phyloP scores from a whole-genome alignment of 2,113 vertebrate species.

The Forbesichthys agassizii region DNA sequence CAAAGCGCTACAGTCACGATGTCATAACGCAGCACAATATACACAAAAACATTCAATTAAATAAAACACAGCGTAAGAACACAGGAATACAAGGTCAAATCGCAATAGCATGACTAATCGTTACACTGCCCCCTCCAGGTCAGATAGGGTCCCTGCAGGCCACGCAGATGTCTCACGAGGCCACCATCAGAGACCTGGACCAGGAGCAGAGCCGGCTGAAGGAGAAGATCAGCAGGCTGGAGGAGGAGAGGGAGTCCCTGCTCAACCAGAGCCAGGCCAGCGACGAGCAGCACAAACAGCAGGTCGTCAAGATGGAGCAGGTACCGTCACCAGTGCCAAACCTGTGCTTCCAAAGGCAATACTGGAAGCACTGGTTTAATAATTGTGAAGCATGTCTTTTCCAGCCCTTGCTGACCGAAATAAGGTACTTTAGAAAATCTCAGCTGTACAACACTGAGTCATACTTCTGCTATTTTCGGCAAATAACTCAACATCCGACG shows the following conservation, averaged over 20 bases:
- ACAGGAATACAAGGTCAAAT: too few species aligned
- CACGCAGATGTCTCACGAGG: slow-evolving; percentile 94
- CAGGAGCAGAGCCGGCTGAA: slow-evolving; percentile 87
- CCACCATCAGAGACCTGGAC: slow-evolving; percentile 92
- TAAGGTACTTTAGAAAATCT: too few species aligned
- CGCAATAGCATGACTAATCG: too few species aligned
- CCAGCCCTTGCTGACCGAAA: too few species aligned
- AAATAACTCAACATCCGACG: too few species aligned
- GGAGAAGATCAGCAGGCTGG: slow-evolving; percentile 86
- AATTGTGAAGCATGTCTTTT: too few species aligned
- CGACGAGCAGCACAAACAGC: slow-evolving; percentile 89
- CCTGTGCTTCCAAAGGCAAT: neutral
- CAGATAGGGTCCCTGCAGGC: slow-evolving; percentile 96
- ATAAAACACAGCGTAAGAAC: too few species aligned
- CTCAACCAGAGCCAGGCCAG: slow-evolving; percentile 87
- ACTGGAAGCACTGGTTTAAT: neutral
- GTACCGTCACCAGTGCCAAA: slow-evolving; percentile 53
- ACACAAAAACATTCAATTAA: too few species aligned
- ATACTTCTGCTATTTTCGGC: too few species aligned
- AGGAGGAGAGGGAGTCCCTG: slow-evolving; percentile 87
- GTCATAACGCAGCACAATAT: too few species aligned
- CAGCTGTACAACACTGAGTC: too few species aligned
- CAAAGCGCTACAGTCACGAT: too few species aligned
- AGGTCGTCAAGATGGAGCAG: slow-evolving; percentile 89
- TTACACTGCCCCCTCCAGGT: slow-evolving; percentile 73